phyloP scores from a whole-genome alignment of 1,140 invertebrate genomes.

The Dendrolimus kikuchii region DNA sequence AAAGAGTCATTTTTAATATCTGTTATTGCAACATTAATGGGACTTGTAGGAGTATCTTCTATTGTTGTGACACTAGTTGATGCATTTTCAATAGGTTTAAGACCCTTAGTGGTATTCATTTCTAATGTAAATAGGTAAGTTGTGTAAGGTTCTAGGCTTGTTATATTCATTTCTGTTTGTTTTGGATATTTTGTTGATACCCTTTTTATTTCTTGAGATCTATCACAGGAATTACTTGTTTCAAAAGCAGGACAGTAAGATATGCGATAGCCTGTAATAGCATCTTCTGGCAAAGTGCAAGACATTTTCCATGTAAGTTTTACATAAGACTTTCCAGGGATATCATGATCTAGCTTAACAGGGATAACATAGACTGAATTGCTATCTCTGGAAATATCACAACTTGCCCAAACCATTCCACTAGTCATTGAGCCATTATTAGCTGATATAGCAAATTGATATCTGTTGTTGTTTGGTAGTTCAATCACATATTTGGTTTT shows the following conservation, averaged over 20 bases:
- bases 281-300: slow-evolving; percentile 78
- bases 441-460: slow-evolving; percentile 80
- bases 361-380: slow-evolving; percentile 79
- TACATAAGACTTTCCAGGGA: slow-evolving; percentile 73
- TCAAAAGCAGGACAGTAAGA: slow-evolving; percentile 78
- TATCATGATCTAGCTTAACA: slow-evolving; percentile 72
- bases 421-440: slow-evolving; percentile 77
- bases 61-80: slow-evolving; percentile 79
- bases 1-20: slow-evolving; percentile 80
- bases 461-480: slow-evolving; percentile 48
- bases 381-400: slow-evolving; percentile 81
- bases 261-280: slow-evolving; percentile 78
- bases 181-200: slow-evolving; percentile 38
- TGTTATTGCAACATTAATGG: slow-evolving; percentile 70
- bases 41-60: slow-evolving; percentile 79
- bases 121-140: slow-evolving; percentile 83
- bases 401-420: slow-evolving; percentile 85
- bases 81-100: slow-evolving; percentile 79
- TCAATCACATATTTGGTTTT: slow-evolving; percentile 50
- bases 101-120: slow-evolving; percentile 81
- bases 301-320: slow-evolving; percentile 80
- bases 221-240: slow-evolving; percentile 55
- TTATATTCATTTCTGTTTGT: slow-evolving; percentile 64
- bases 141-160: slow-evolving; percentile 81
- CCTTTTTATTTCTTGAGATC: slow-evolving; percentile 48